phyloP scores from a whole-genome alignment of 2,888 invertebrate species.

The Scelioninae gen. 2 region DNA sequence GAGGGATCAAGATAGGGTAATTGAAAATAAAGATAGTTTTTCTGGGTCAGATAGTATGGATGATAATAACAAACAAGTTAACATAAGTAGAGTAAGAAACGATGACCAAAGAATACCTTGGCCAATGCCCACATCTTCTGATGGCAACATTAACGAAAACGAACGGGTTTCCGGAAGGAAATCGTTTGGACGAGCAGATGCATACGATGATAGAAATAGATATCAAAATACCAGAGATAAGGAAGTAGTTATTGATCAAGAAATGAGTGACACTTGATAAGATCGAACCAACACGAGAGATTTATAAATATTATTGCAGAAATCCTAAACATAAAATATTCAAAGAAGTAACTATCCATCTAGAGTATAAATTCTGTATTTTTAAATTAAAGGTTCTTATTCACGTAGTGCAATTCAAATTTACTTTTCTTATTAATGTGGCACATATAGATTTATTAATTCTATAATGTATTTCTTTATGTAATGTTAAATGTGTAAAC shows the following conservation, averaged over 20 bases:
- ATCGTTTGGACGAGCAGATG: constrained; percentile 68
- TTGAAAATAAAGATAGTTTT: constrained; percentile 25
- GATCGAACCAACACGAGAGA: too few species aligned
- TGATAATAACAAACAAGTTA: constrained; percentile 46
- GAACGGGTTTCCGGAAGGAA: constrained; percentile 71
- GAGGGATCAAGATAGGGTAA: constrained; percentile 62
- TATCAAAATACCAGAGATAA: constrained; percentile 57
- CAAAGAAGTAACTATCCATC: too few species aligned
- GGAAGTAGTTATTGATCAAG: constrained; percentile 52
- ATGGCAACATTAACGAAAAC: constrained; percentile 71
- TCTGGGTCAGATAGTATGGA: constrained; percentile 22
- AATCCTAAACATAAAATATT: background rate
- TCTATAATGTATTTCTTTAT: too few species aligned
- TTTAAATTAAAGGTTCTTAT: too few species aligned
- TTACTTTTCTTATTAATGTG: too few species aligned
- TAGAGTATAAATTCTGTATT: too few species aligned
- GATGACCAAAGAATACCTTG: constrained; percentile 65
- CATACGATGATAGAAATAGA: constrained; percentile 68
- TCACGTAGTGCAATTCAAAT: too few species aligned
- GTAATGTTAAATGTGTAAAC: too few species aligned
- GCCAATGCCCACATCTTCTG: constrained; percentile 71
- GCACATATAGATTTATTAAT: too few species aligned
- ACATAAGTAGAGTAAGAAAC: constrained; percentile 43
- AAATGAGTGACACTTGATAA: constrained; percentile 52
- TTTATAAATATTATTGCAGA: background rate